These are phyloP conservation scores for Euplagia quadripunctaria DNA, from an alignment of 2,888 invertebrate genomes.

Conservation along the genomic window DNA sequence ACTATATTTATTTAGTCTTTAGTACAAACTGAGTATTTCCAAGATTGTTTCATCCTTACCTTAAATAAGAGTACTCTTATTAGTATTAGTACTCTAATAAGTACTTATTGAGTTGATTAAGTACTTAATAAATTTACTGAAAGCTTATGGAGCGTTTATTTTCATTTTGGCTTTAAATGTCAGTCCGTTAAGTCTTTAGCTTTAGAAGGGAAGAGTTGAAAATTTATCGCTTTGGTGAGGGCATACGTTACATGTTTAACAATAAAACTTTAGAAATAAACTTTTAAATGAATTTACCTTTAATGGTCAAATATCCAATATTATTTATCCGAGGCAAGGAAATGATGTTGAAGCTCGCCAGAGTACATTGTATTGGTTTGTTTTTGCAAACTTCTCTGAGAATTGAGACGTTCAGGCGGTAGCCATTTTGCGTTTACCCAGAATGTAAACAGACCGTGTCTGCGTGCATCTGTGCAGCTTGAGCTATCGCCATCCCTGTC, in stretches of 20 bases:
- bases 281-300: background rate
- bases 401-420: conserved; percentile 50
- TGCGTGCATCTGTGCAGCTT: conserved; percentile 52
- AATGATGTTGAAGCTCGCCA: conserved; percentile 23
- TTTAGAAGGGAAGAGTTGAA: background rate
- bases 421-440: conserved; percentile 53
- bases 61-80: too few relatives aligned
- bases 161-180: background rate
- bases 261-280: background rate
- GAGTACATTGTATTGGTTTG: conserved; percentile 36
- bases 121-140: background rate
- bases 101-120: too few relatives aligned
- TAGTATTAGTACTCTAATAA: too few relatives aligned
- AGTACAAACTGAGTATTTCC: background rate
- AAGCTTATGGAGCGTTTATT: background rate
- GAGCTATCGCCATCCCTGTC: conserved; percentile 37
- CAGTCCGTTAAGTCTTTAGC: background rate
- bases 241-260: background rate
- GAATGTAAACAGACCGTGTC: conserved; percentile 66
- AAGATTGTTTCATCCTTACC: background rate
- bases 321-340: conserved; percentile 11
- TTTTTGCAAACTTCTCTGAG: conserved; percentile 45
- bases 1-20: too few relatives aligned
- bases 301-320: background rate
- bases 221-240: background rate